Evolutionary conservation across 2,113 vertebrate species (phyloP).

Genomic region (Leucoraja erinaceus): DNA sequence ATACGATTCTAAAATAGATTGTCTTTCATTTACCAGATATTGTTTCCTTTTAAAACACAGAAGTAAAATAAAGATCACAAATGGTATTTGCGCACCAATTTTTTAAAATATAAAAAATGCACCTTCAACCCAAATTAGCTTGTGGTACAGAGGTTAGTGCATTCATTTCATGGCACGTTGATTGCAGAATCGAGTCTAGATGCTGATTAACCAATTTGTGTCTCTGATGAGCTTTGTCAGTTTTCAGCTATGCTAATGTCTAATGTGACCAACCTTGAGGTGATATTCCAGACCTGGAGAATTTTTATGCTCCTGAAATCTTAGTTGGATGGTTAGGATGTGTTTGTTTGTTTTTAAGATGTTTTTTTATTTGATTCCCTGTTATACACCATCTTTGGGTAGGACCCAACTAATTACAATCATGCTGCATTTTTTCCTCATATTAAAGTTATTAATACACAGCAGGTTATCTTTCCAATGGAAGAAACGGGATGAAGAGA

Average conservation of each 20-base stretch:
- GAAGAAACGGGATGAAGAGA: no score
- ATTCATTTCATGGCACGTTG: slow-evolving; percentile 21
- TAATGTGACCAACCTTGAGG: not conserved
- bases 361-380: not conserved
- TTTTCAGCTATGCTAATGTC: not conserved
- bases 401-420: not conserved
- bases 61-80: not conserved
- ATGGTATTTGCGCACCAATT: not conserved
- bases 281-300: slow-evolving; percentile 3
- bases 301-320: not conserved
- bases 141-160: not conserved
- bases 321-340: not conserved
- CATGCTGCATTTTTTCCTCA: not conserved
- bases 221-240: slow-evolving; percentile 16
- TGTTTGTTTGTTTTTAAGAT: not conserved
- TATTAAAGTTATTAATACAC: not conserved
- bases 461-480: not conserved
- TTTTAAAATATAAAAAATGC: not conserved
- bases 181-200: slow-evolving; percentile 20
- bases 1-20: slow-evolving; percentile 11
- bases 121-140: slow-evolving; percentile 22
- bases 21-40: not conserved
- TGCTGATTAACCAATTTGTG: slow-evolving; percentile 17
- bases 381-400: not conserved
- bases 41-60: not conserved